phyloP scores from a whole-genome alignment of 1,140 invertebrate species.

The Neodiprion pinetum region DNA sequence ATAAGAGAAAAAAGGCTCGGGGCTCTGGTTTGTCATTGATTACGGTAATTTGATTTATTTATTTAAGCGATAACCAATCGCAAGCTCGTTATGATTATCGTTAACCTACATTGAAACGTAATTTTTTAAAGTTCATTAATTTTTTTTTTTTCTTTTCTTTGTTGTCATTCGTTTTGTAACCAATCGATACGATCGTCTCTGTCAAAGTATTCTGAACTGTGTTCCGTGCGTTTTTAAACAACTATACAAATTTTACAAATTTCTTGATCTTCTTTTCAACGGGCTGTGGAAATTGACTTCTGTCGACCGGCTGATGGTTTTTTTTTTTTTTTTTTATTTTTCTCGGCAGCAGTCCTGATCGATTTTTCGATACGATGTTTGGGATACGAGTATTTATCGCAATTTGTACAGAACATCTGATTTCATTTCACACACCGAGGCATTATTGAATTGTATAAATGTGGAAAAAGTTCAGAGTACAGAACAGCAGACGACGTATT shows the following conservation, averaged over 20 bases:
- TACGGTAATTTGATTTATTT: constrained; percentile 37
- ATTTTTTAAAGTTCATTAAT: neutral
- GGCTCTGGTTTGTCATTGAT: constrained; percentile 65
- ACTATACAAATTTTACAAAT: neutral
- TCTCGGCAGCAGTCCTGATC: too few relatives aligned
- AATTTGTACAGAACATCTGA: too few relatives aligned
- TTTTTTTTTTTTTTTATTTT: too few relatives aligned
- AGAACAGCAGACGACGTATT: neutral
- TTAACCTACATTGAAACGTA: neutral
- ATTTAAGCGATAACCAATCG: constrained; percentile 33
- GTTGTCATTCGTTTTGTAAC: neutral
- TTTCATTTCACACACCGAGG: too few relatives aligned
- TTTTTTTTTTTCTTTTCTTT: neutral
- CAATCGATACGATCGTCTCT: neutral
- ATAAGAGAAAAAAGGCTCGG: constrained; percentile 45
- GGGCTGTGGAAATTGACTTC: too few relatives aligned
- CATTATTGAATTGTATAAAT: too few relatives aligned
- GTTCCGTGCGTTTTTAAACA: neutral
- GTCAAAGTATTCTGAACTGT: neutral
- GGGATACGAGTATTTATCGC: too few relatives aligned
- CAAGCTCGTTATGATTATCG: constrained; percentile 6
- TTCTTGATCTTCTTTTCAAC: too few relatives aligned
- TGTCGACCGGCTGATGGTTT: neutral
- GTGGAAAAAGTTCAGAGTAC: neutral
- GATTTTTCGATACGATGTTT: too few relatives aligned